These are phyloP conservation scores for Darevskia mixta DNA, from an alignment of 2,797 vertebrate genomes.

Conservation along the genomic window DNA sequence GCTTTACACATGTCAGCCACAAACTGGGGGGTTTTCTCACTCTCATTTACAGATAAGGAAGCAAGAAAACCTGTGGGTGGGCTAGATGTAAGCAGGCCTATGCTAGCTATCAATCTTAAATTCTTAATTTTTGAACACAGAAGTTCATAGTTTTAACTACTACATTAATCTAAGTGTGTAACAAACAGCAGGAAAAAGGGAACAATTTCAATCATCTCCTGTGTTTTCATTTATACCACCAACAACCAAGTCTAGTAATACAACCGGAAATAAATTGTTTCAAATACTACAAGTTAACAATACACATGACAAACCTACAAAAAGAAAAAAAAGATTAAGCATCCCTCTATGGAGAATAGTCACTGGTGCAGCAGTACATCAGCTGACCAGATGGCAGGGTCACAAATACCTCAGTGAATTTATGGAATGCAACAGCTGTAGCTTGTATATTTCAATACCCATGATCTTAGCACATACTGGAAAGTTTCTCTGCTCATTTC, in stretches of 20 bases:
- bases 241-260: background rate
- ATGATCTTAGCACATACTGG: accelerated
- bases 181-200: background rate
- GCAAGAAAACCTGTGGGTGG: background rate
- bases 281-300: background rate
- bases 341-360: background rate
- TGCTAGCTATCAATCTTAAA: too few species aligned
- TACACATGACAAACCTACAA: background rate
- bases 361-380: background rate
- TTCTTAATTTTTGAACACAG: background rate
- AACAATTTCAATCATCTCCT: background rate
- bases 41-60: background rate
- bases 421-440: constrained; percentile 32
- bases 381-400: constrained; percentile 28
- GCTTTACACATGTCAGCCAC: background rate
- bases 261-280: background rate
- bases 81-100: background rate
- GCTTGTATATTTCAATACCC: background rate
- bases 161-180: background rate
- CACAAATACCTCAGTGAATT: constrained; percentile 1
- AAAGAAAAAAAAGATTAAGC: constrained; percentile 5
- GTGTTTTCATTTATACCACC: background rate
- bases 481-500: constrained; percentile 7
- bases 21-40: background rate
- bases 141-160: background rate